Evolutionary conservation across 2,113 vertebrate genomes (phyloP).

Genomic region (Oncorhynchus mykiss): DNA sequence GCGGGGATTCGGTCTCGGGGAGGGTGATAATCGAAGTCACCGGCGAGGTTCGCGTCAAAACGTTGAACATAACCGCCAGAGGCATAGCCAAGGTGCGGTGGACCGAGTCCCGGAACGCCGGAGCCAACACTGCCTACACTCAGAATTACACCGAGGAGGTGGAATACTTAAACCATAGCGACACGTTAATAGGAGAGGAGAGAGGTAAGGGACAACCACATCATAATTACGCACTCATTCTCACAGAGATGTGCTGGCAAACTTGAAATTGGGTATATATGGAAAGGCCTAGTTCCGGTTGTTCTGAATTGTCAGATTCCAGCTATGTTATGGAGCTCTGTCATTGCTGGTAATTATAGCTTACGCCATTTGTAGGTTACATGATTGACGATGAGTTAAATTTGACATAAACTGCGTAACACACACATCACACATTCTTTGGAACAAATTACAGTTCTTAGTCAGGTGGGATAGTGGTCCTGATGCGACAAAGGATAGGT

Average conservation of each 20-base stretch:
- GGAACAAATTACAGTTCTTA: not conserved
- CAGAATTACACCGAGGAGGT: constrained; percentile 99
- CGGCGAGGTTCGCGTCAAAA: constrained; percentile 90
- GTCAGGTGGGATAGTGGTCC: constrained; percentile 42
- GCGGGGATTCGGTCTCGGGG: constrained; percentile 94
- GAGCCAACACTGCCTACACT: constrained; percentile 96
- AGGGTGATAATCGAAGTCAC: constrained; percentile 92
- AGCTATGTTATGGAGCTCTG: not conserved
- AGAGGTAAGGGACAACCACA: constrained; percentile 80
- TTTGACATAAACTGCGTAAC: not conserved
- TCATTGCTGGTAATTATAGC: not conserved
- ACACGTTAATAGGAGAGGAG: constrained; percentile 91
- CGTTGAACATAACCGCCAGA: constrained; percentile 86
- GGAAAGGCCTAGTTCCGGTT: too few relatives aligned
- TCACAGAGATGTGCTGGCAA: constrained; percentile 3
- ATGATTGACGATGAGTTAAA: not conserved
- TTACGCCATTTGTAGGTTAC: not conserved
- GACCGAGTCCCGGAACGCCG: constrained; percentile 96
- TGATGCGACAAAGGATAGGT: constrained; percentile 60
- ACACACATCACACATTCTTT: not conserved
- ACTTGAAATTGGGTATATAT: too few relatives aligned
- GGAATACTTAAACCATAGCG: constrained; percentile 93
- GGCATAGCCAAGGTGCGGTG: constrained; percentile 96
- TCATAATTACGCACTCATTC: constrained; percentile 12
- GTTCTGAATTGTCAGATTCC: not conserved